phyloP scores from a whole-genome alignment of 2,888 invertebrate genomes.

The Poecilobothrus nobilitatus region DNA sequence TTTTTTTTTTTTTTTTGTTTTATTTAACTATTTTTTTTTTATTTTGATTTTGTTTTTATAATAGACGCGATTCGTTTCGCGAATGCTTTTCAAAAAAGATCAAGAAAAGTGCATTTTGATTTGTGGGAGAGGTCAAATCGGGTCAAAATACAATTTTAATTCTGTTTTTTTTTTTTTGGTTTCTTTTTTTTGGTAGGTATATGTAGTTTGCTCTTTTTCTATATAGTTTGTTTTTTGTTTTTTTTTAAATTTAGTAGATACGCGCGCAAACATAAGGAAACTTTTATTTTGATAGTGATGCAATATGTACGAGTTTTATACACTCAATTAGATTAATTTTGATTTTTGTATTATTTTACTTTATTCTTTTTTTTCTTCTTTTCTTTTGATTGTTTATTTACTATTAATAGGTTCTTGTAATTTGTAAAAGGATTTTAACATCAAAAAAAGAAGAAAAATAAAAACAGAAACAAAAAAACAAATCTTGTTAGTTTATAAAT shows the following conservation, averaged over 20 bases:
- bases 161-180: neutral
- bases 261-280: too few species aligned
- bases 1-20: neutral
- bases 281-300: neutral
- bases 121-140: slow-evolving; percentile 8
- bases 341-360: neutral
- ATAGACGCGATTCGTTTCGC: neutral
- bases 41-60: neutral
- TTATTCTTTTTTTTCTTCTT: neutral
- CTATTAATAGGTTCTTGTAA: too few species aligned
- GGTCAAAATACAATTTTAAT: neutral
- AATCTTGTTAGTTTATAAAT: too few species aligned
- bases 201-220: too few species aligned
- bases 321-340: slow-evolving; percentile 4
- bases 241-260: too few species aligned
- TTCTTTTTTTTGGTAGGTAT: too few species aligned
- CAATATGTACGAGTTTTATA: neutral
- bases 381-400: too few species aligned
- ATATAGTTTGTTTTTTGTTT: too few species aligned
- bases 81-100: neutral
- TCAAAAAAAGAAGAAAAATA: too few species aligned
- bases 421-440: too few species aligned
- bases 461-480: too few species aligned
- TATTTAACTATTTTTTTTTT: neutral
- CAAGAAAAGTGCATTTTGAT: slow-evolving; percentile 8